Base-by-base conservation (phyloP, 1,140 invertebrate genomes). In the Atopsyche davidsoni region DNA sequence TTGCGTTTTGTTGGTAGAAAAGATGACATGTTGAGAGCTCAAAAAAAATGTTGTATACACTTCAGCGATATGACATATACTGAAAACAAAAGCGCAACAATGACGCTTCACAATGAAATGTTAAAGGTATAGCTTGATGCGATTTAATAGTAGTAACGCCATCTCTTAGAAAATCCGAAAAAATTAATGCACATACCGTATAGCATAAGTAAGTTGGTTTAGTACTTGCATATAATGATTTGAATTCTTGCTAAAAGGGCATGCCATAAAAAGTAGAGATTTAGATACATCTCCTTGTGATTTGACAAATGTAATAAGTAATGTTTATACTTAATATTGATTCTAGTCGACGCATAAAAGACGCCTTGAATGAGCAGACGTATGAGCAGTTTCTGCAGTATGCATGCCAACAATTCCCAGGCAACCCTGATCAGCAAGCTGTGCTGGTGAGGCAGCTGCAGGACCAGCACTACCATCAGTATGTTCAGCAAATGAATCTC, bases 381-480 rank as follows among this genome's bases (percentile, higher is more conserved):
- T 95, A 87, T 68, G 79, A 85, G 49, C 92, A 97, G 67, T 99
- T 98, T 66, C 62, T 74, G 61, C 79, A 85, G 38, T 98, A 98
- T 69, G 92, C 95, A 1, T 87, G 96, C 58, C 92, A 98, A 64
- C 96, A 98, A 63, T 96, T 86, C 70, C 95, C 96, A 7, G 89
- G 87, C 10, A 79, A 78, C 72, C 85, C 86, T 6, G 90, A 96
- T 59, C 89, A 96, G 76, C 96, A 98, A 79, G 91, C 87, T 1
- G 80, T 92, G 40, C 72, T 98, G 13, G 92, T 98, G 41, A 76
- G 83, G 36, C 94, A 97, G 63, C 68, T 98, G 28, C 95, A 98
- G 73, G 93, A 96, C 59, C 92, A 98, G 61, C 95, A 98, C 72
- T 98, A 96, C 66, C 91, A 96, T 64, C 93, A 97, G 63, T 98